Conservation (phyloP, 2,797 vertebrate genomes). For the Danio jaintianensis region DNA sequence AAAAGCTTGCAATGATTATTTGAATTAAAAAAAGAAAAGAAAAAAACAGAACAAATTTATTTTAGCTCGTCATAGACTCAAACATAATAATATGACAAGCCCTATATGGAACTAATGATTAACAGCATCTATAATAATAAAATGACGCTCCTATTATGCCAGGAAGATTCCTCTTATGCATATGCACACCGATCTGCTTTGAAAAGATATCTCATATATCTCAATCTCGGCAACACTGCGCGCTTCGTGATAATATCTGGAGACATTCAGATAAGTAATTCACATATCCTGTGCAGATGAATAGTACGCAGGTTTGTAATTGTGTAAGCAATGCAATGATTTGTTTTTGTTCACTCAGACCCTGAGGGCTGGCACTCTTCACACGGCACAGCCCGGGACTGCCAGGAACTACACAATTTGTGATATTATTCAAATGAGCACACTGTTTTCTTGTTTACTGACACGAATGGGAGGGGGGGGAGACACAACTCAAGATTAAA, state of each 20-base stretch:
- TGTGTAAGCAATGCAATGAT: constrained; percentile 53
- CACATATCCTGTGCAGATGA: constrained; percentile 61
- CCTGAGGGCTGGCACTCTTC: constrained; percentile 61
- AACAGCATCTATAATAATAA: no score
- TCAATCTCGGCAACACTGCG: constrained; percentile 49
- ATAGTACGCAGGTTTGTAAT: constrained; percentile 56
- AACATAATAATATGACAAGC: no score
- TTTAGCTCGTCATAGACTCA: not conserved
- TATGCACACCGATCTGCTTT: constrained; percentile 30
- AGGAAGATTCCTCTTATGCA: constrained; percentile 28
- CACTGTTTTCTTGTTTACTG: constrained; percentile 74
- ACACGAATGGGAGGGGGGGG: constrained; percentile 66
- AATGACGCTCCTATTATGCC: constrained; percentile 57
- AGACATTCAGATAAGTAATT: constrained; percentile 62
- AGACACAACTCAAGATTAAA: constrained; percentile 67
- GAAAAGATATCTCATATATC: constrained; percentile 57
- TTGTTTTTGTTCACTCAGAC: constrained; percentile 58
- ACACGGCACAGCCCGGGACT: constrained; percentile 57
- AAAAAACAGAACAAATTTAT: no score
- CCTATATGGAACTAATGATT: no score
- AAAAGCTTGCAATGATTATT: not conserved
- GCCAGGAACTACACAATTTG: constrained; percentile 68
- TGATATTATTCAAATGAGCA: constrained; percentile 79
- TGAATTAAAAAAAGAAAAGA: not conserved
- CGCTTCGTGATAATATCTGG: constrained; percentile 55